Evolutionary conservation across 2,797 vertebrate genomes (phyloP).

Genomic region (Brachymystax lenok): DNA sequence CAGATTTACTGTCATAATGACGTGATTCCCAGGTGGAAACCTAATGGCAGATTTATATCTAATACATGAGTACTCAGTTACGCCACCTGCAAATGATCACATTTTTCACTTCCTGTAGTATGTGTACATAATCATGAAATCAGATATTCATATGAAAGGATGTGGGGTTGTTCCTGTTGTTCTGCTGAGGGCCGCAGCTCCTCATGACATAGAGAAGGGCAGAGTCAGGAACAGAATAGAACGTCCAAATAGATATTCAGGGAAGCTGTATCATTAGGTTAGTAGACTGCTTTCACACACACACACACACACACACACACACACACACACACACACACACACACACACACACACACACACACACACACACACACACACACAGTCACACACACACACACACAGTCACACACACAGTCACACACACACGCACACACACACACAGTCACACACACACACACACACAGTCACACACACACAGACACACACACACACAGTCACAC

Average conservation of each 20-base stretch:
- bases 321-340: too few relatives aligned
- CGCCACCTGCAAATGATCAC: not conserved
- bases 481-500: too few relatives aligned
- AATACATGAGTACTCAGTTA: not conserved
- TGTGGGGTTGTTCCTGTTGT: not conserved
- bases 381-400: too few relatives aligned
- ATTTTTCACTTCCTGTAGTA: not conserved
- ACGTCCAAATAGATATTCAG: conserved; percentile 61
- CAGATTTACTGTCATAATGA: too few relatives aligned
- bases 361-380: too few relatives aligned
- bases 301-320: conserved; percentile 33
- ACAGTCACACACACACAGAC: too few relatives aligned
- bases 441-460: too few relatives aligned
- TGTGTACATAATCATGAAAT: conserved; percentile 23
- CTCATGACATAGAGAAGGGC: conserved; percentile 17
- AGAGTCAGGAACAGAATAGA: conserved; percentile 56
- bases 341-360: too few relatives aligned
- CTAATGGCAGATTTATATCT: conserved; percentile 13
- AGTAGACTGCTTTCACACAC: conserved; percentile 48
- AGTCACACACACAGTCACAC: too few relatives aligned
- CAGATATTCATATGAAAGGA: conserved; percentile 22
- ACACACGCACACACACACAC: too few relatives aligned
- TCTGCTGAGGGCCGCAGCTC: conserved; percentile 10
- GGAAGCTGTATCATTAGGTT: conserved; percentile 66
- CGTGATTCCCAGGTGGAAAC: not conserved